A percentile compares a stretch with the other conserved stretches of the same genome.
Conservation (phyloP, 2,888 invertebrate species). For the Caenorhabditis zanzibari region DNA sequence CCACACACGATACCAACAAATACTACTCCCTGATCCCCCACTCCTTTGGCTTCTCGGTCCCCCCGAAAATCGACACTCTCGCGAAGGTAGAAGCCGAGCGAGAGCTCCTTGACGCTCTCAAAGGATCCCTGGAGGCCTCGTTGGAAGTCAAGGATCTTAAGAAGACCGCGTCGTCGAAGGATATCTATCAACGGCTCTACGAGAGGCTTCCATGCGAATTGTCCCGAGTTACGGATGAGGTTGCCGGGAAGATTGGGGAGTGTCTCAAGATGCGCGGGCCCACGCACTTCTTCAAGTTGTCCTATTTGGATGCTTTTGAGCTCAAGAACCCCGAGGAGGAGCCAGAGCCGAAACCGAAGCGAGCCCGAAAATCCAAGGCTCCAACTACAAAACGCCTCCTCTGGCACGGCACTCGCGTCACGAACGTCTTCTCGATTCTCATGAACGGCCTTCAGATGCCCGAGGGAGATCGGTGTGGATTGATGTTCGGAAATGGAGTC, state of each 20-base stretch:
- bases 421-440: slow-evolving; percentile 66
- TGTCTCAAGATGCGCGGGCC: slow-evolving; percentile 53
- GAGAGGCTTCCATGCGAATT: slow-evolving; percentile 55
- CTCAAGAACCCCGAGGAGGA: slow-evolving; percentile 22
- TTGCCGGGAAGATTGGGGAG: slow-evolving; percentile 39
- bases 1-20: slow-evolving; percentile 50
- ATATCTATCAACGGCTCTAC: slow-evolving; percentile 61
- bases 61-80: slow-evolving; percentile 57
- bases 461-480: slow-evolving; percentile 47
- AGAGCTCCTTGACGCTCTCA: slow-evolving; percentile 60
- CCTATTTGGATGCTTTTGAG: slow-evolving; percentile 47
- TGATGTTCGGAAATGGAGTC: slow-evolving; percentile 68
- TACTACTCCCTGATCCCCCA: slow-evolving; percentile 67
- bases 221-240: slow-evolving; percentile 35
- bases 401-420: slow-evolving; percentile 66
- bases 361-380: slow-evolving; percentile 7
- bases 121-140: slow-evolving; percentile 61
- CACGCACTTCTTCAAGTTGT: slow-evolving; percentile 45
- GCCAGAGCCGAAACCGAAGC: background rate
- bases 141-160: slow-evolving; percentile 50
- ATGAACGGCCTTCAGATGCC: slow-evolving; percentile 63
- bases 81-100: slow-evolving; percentile 40
- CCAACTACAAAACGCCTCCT: slow-evolving; percentile 43
- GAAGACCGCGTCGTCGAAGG: slow-evolving; percentile 24
- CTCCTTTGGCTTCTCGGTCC: slow-evolving; percentile 58